Evolutionary conservation across 2,888 invertebrate genomes (phyloP).

Genomic region (Eupithecia dodoneata): DNA sequence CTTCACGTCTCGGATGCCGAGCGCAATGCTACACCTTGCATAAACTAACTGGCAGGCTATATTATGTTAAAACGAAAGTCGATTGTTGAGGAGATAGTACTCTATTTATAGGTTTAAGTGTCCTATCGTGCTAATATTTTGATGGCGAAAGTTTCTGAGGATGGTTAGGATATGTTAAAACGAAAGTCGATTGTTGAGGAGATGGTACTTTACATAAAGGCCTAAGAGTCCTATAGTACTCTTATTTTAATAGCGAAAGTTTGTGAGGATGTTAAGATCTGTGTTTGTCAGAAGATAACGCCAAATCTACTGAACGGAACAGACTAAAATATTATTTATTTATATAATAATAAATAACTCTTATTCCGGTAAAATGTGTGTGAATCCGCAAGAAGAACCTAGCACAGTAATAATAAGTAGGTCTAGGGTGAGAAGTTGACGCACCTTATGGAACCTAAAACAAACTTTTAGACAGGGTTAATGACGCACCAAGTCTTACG

Average conservation of each 20-base stretch:
- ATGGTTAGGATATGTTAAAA: too few species aligned
- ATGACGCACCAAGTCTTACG: neutral
- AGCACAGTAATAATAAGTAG: neutral
- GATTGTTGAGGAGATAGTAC: neutral
- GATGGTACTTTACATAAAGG: neutral
- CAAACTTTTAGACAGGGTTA: neutral
- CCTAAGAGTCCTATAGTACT: neutral
- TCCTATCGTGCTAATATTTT: too few species aligned
- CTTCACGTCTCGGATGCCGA: constrained; percentile 19
- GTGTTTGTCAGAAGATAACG: neutral
- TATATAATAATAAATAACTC: neutral
- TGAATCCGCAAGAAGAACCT: neutral
- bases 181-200: neutral
- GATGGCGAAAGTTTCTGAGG: too few species aligned
- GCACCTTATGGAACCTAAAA: neutral
- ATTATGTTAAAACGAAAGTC: neutral
- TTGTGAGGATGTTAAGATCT: neutral
- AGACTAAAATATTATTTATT: neutral
- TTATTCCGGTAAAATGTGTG: neutral
- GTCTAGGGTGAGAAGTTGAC: neutral
- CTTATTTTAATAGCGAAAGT: neutral
- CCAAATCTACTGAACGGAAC: neutral
- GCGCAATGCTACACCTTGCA: constrained; percentile 3
- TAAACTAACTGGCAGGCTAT: neutral
- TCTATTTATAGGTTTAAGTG: too few species aligned